Conservation (phyloP, 2,113 vertebrate species). For the Cisticola juncidis region DNA sequence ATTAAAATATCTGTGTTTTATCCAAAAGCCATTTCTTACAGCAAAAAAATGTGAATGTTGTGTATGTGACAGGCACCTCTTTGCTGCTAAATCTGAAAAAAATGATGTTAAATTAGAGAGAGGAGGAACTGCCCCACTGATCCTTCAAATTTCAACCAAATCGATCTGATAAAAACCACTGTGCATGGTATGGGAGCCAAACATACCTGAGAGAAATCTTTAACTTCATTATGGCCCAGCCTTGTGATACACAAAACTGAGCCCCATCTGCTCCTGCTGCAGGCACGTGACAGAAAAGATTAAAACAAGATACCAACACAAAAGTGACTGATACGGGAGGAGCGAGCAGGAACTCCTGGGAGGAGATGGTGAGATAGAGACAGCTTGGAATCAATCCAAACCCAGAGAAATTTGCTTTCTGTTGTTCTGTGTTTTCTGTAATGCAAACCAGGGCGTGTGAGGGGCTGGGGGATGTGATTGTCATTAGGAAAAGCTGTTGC, state of each 20-base stretch:
- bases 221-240: neutral
- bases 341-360: constrained; percentile 14
- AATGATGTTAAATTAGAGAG: neutral
- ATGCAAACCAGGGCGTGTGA: constrained; percentile 35
- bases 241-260: neutral
- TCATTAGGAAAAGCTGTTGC: constrained; percentile 32
- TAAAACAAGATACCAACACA: constrained; percentile 20
- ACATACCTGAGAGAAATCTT: neutral
- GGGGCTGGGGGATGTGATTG: constrained; percentile 14
- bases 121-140: neutral
- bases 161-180: neutral
- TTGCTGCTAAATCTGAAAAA: neutral
- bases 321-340: neutral
- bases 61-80: neutral
- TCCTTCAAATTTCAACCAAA: neutral
- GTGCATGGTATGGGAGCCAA: neutral
- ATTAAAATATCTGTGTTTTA: neutral
- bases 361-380: constrained; percentile 43
- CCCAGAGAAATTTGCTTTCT: constrained; percentile 27
- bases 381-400: constrained; percentile 33
- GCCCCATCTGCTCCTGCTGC: neutral
- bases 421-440: constrained; percentile 18
- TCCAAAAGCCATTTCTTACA: neutral
- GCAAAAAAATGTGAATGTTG: neutral
- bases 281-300: neutral